Percentiles rank a stretch among this genome's conserved stretches.
Conservation (phyloP, 2,888 invertebrate genomes). For the Autographa gamma region DNA sequence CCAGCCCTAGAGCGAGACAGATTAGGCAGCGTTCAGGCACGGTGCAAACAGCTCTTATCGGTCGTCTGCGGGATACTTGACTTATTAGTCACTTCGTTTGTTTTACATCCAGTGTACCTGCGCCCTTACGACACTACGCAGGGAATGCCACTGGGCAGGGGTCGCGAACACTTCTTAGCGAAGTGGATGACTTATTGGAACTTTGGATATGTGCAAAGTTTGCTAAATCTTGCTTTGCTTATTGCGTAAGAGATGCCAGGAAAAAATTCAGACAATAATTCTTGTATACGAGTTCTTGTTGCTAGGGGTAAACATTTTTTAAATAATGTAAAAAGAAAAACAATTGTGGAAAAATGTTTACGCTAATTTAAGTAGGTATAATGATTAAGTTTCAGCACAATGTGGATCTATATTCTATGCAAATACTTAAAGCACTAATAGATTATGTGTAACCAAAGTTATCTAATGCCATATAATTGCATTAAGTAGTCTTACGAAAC, state of each 20-base stretch:
- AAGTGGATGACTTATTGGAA: neutral
- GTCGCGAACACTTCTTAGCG: neutral
- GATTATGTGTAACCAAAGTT: neutral
- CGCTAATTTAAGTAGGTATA: too few species aligned
- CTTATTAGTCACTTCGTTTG: conserved; percentile 59
- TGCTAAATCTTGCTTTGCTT: neutral
- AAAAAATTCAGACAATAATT: too few species aligned
- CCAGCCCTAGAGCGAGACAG: conserved; percentile 50
- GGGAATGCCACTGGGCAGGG: neutral
- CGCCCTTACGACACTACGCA: neutral
- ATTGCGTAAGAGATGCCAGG: neutral
- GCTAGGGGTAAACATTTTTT: neutral
- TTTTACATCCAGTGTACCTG: conserved; percentile 26
- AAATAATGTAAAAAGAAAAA: neutral
- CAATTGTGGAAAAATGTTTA: neutral
- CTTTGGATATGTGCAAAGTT: neutral
- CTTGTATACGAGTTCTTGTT: neutral
- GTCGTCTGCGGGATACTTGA: conserved; percentile 51
- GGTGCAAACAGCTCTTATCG: conserved; percentile 60
- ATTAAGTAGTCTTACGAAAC: neutral
- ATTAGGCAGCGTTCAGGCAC: conserved; percentile 59
- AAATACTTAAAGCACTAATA: neutral
- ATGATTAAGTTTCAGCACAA: neutral
- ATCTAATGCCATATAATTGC: neutral
- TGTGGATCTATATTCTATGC: neutral